These are phyloP conservation scores for Drosophila azteca DNA, from an alignment of 1,140 invertebrate species.

Conservation along the genomic window DNA sequence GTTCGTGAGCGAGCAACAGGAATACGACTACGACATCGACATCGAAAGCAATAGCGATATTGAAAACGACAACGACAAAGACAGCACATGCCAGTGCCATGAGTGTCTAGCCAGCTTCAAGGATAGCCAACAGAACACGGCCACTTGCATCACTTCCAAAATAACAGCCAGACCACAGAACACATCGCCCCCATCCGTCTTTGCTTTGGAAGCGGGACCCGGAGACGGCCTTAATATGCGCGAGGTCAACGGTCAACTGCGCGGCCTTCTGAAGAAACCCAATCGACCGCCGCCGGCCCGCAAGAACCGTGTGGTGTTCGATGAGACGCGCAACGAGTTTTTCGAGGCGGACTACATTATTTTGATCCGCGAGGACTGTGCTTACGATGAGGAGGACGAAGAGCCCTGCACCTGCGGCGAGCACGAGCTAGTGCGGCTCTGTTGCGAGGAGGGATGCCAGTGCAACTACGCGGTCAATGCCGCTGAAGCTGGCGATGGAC, in stretches of 20 bases:
- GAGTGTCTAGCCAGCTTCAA: conserved; percentile 61
- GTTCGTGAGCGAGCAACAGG: conserved; percentile 70
- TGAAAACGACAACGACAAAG: conserved; percentile 33
- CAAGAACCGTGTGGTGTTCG: conserved; percentile 92
- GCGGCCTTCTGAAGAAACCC: conserved; percentile 81
- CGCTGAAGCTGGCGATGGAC: conserved; percentile 71
- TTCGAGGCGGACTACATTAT: conserved; percentile 95
- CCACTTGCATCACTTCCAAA: background rate
- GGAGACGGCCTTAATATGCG: conserved; percentile 63
- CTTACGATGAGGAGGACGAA: conserved; percentile 90
- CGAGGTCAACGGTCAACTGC: conserved; percentile 78
- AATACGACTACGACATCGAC: conserved; percentile 23
- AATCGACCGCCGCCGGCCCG: conserved; percentile 79
- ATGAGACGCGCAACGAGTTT: conserved; percentile 93
- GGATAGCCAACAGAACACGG: conserved; percentile 13
- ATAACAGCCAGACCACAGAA: background rate
- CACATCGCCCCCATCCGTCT: background rate
- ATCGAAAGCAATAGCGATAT: conserved; percentile 22
- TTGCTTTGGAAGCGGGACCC: background rate
- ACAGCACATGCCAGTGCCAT: conserved; percentile 63
- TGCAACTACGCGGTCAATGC: conserved; percentile 84
- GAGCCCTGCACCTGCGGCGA: conserved; percentile 91
- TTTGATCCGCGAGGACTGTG: conserved; percentile 92
- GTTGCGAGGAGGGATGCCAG: conserved; percentile 86
- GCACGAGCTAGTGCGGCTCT: conserved; percentile 88